These are phyloP conservation scores for Meta bourneti DNA, from an alignment of 2,888 invertebrate genomes.

Conservation along the genomic window DNA sequence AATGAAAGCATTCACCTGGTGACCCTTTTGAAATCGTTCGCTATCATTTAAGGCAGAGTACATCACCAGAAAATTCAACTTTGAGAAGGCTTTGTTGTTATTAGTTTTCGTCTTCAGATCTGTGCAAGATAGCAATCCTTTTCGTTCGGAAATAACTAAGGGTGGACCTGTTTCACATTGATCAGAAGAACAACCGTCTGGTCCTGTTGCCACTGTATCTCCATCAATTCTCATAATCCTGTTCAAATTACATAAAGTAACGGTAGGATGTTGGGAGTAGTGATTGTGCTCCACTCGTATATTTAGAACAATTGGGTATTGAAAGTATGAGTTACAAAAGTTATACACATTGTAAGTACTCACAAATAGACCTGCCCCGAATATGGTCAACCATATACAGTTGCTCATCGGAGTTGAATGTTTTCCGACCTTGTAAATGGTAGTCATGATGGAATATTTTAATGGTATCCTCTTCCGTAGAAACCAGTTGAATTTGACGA, in stretches of 20 bases:
- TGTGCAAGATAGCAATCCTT: too few species aligned
- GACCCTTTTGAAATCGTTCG: too few species aligned
- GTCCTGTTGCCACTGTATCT: neutral
- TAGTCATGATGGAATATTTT: neutral
- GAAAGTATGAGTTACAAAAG: slow-evolving; percentile 7
- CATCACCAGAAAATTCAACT: too few species aligned
- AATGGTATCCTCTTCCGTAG: neutral
- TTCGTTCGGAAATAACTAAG: too few species aligned
- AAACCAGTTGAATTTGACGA: neutral
- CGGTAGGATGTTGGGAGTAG: slow-evolving; percentile 17
- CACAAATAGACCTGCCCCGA: neutral
- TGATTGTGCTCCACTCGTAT: neutral
- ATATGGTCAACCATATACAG: neutral
- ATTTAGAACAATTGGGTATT: slow-evolving; percentile 18
- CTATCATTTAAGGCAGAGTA: too few species aligned
- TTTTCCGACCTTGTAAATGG: neutral
- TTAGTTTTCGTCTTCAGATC: neutral
- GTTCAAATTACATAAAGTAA: slow-evolving; percentile 66
- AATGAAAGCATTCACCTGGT: too few species aligned
- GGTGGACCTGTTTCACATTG: neutral
- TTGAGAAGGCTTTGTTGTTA: neutral
- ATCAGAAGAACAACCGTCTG: too few species aligned
- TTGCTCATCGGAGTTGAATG: neutral
- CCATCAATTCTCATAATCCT: neutral
- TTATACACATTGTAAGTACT: neutral